phyloP scores from a whole-genome alignment of 2,113 vertebrate species.

The Chloropsis hardwickii region DNA sequence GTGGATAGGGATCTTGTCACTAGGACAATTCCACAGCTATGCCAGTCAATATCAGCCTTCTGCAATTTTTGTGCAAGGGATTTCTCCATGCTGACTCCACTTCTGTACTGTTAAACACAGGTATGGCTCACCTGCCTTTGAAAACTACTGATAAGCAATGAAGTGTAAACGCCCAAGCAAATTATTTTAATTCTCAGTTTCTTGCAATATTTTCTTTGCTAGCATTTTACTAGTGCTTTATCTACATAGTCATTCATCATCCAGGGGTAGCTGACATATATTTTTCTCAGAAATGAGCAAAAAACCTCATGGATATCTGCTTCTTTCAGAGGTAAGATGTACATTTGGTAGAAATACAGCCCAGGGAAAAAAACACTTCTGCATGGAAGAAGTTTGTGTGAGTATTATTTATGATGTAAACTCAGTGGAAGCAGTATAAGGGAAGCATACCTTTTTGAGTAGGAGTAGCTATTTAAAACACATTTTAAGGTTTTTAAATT shows the following conservation, averaged over 20 bases:
- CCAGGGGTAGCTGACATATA: background rate
- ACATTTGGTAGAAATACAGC: background rate
- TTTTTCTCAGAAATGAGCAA: background rate
- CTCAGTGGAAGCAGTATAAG: background rate
- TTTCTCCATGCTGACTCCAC: background rate
- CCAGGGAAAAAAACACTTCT: too few relatives aligned
- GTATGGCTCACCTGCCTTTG: background rate
- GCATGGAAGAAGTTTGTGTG: background rate
- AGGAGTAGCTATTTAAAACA: background rate
- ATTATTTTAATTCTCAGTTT: background rate
- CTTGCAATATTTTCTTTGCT: background rate
- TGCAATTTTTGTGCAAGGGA: fast-evolving
- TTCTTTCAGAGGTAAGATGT: background rate
- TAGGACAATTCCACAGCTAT: background rate
- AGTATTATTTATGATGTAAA: background rate
- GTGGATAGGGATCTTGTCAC: background rate
- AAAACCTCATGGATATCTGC: background rate
- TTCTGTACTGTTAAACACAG: background rate
- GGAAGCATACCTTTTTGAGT: background rate
- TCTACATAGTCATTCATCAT: background rate
- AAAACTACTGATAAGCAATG: background rate
- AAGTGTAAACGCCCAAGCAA: background rate
- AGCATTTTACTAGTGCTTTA: background rate
- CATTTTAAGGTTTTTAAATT: background rate
- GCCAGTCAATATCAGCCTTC: background rate